Percentiles rank a stretch among this genome's conserved stretches.
Conservation (phyloP, 2,888 invertebrate genomes). For the Chloroclystis v-ata region DNA sequence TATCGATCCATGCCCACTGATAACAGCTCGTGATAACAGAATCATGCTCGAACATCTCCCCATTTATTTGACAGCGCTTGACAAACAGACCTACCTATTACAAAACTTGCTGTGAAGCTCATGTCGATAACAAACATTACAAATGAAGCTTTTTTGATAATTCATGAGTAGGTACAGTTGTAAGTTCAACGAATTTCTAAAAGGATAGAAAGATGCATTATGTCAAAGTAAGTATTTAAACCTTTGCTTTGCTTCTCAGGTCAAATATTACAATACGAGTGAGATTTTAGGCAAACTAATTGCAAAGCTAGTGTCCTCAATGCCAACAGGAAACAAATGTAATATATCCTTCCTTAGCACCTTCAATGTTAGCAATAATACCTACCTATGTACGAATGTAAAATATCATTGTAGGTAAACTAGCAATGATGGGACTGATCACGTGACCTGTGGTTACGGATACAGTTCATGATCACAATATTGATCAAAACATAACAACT, state of each 20-base stretch:
- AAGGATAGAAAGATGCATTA: no score
- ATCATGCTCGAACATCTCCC: constrained; percentile 39
- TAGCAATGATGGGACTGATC: neutral
- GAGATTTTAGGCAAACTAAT: no score
- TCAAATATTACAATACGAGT: no score
- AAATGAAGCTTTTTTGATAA: neutral
- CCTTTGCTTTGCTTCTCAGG: no score
- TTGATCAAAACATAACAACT: neutral
- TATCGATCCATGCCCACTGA: constrained; percentile 67
- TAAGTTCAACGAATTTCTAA: no score
- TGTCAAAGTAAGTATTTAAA: no score
- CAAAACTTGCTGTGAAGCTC: neutral
- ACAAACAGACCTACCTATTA: neutral
- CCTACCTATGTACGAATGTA: neutral
- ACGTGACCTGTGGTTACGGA: constrained; percentile 6
- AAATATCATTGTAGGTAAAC: no score
- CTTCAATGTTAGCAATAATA: no score
- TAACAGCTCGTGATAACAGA: constrained; percentile 65
- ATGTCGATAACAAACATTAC: neutral
- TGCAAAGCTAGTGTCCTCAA: no score
- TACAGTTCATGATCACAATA: constrained; percentile 15
- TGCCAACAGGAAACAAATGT: no score
- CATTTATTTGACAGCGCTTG: constrained; percentile 37
- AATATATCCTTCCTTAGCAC: no score
- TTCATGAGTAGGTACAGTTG: no score